Conservation (phyloP, 2,113 vertebrate species). For the Lophochroa leadbeateri region DNA sequence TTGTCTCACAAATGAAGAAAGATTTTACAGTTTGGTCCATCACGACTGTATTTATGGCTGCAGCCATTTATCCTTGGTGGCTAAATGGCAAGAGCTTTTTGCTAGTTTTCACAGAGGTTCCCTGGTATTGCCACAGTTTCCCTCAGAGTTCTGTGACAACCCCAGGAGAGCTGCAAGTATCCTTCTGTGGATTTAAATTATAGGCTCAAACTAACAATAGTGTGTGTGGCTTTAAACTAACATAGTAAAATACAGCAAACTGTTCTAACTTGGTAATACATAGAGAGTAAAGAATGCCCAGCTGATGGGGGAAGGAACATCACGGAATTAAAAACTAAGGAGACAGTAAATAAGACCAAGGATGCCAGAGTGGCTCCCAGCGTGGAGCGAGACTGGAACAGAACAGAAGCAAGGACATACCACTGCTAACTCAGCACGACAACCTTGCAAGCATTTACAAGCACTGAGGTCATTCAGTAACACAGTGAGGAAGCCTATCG, state of each 20-base stretch:
- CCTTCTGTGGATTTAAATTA: background rate
- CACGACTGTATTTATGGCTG: background rate
- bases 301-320: background rate
- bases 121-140: background rate
- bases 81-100: background rate
- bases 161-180: background rate
- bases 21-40: background rate
- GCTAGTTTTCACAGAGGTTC: background rate
- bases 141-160: background rate
- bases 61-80: background rate
- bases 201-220: background rate
- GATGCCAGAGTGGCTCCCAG: background rate
- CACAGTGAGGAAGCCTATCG: background rate
- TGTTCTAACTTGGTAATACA: background rate
- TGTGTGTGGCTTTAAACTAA: background rate
- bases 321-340: background rate
- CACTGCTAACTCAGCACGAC: background rate
- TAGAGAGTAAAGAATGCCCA: background rate
- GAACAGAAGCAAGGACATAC: background rate
- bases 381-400: background rate
- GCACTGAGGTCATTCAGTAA: background rate
- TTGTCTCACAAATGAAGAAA: background rate
- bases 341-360: background rate
- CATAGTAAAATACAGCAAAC: background rate
- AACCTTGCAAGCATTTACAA: background rate